These are phyloP conservation scores for Timema cristinae DNA, from an alignment of 2,888 invertebrate species.

Conservation along the genomic window DNA sequence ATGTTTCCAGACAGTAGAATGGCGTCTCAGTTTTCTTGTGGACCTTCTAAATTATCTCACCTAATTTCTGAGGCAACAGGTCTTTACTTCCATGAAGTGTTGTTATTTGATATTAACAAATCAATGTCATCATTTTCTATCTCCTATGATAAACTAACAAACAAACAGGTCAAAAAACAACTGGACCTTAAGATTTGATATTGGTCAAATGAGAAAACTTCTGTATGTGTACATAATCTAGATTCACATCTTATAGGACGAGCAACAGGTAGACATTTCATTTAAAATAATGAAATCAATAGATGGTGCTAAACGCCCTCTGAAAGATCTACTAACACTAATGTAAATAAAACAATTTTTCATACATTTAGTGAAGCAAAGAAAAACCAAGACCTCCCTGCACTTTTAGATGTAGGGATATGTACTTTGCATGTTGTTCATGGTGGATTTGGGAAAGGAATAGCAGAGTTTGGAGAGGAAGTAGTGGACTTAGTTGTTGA, in stretches of 20 bases:
- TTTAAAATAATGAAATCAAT: background rate
- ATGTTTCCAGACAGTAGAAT: too few species aligned
- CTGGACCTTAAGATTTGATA: background rate
- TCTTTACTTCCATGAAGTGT: background rate
- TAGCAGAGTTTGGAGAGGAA: too few species aligned
- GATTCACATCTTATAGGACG: background rate
- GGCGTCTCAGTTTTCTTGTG: too few species aligned
- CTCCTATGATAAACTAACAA: constrained; percentile 7
- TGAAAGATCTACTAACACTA: background rate
- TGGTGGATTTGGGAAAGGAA: too few species aligned
- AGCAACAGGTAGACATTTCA: background rate
- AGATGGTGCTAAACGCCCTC: background rate
- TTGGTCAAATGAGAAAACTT: background rate
- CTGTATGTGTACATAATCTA: background rate
- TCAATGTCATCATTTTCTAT: background rate
- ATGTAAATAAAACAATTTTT: constrained; percentile 4
- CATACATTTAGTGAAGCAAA: background rate
- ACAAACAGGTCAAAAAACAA: constrained; percentile 8
- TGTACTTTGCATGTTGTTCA: too few species aligned
- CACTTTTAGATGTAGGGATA: too few species aligned
- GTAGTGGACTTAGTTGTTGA: too few species aligned
- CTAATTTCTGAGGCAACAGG: background rate
- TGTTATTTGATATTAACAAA: background rate
- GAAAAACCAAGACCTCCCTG: too few species aligned
- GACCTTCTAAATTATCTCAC: too few species aligned